These are phyloP conservation scores for Spisula subtruncata DNA, from an alignment of 2,888 invertebrate genomes.

Conservation along the genomic window DNA sequence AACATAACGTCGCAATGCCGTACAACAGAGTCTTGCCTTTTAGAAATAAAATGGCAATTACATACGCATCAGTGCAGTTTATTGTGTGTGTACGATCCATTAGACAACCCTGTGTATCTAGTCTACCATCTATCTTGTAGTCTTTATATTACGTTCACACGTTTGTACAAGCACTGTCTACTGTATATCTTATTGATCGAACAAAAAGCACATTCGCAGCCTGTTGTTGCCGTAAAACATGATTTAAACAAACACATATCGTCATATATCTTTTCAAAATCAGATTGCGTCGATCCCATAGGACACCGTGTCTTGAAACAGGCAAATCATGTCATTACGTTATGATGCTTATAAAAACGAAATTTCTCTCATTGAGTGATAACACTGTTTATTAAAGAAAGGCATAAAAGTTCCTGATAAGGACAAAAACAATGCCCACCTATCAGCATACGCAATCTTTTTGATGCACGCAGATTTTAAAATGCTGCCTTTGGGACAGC, in stretches of 20 bases:
- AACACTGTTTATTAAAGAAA: not conserved
- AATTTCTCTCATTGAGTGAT: not conserved
- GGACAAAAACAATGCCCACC: not conserved
- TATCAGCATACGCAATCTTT: not conserved
- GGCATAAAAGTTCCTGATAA: not conserved
- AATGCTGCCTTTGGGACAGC: not conserved
- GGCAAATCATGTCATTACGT: not conserved
- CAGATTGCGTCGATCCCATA: not conserved
- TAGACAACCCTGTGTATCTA: no score
- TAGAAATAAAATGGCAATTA: not conserved
- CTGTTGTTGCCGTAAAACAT: not conserved
- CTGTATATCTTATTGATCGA: not conserved
- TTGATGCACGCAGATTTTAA: not conserved
- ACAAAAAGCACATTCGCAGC: not conserved
- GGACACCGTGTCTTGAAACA: not conserved
- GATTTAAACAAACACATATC: not conserved
- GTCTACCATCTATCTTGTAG: no score
- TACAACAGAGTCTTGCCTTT: not conserved
- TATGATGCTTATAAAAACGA: not conserved
- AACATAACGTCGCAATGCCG: no score
- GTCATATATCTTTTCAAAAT: constrained; percentile 11
- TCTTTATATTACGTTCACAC: not conserved
- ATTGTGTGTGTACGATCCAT: not conserved
- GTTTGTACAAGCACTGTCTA: not conserved
- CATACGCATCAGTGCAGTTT: not conserved